These are phyloP conservation scores for Pomatostomus ruficeps DNA, from an alignment of 2,113 vertebrate genomes.

Conservation along the genomic window DNA sequence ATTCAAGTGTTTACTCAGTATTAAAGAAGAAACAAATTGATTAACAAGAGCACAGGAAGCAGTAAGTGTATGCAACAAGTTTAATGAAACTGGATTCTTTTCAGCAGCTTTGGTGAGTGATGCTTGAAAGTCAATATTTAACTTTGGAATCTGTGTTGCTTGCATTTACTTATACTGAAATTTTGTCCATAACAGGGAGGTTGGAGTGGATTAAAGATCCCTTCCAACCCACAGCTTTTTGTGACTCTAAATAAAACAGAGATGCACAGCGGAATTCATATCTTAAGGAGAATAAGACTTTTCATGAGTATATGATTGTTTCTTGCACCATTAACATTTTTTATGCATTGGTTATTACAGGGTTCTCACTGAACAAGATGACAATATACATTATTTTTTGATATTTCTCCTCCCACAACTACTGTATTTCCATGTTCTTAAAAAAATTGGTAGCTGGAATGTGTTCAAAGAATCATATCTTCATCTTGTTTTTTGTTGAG, in stretches of 20 bases:
- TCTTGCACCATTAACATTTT: not conserved
- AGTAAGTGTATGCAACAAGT: not conserved
- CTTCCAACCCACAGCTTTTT: not conserved
- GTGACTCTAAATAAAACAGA: not conserved
- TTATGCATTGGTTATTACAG: not conserved
- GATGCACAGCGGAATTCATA: not conserved
- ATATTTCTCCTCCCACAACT: not conserved
- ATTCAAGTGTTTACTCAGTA: not conserved
- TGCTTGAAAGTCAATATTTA: not conserved
- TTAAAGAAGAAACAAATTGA: not conserved
- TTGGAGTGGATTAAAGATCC: not conserved
- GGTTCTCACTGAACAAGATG: not conserved
- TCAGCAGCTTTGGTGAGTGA: not conserved
- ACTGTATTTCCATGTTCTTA: not conserved
- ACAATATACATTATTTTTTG: not conserved
- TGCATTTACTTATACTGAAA: not conserved
- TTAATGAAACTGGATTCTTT: not conserved
- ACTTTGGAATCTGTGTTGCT: not conserved
- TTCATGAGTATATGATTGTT: not conserved
- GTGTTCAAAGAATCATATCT: not conserved
- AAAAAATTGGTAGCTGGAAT: not conserved
- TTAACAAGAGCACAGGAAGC: not conserved
- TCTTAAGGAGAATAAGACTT: not conserved
- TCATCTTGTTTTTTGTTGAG: not conserved
- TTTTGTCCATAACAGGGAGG: not conserved